Evolutionary conservation across 2,797 vertebrate genomes (phyloP), one percentile per base, ranked within the genome.

Genomic region (Pangasius djambal): DNA sequence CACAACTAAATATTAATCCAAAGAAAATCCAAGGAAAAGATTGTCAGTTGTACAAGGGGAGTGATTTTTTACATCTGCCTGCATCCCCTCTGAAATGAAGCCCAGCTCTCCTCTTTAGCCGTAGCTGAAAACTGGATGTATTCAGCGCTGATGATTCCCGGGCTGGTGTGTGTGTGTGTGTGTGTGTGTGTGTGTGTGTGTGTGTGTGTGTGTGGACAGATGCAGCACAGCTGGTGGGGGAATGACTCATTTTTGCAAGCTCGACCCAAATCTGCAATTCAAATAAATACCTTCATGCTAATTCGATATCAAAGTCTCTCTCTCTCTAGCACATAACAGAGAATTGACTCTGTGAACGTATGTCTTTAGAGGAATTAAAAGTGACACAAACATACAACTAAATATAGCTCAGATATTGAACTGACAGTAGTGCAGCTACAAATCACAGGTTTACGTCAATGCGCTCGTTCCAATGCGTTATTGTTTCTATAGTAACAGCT

Each of bases 161-260:
- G 75, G 20, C 75, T 83, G 20, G 81, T 63, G 69, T 88, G 78
- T 70, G 86, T 77, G 61, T 69, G 31, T 82, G 57, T 55, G 65
- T 70, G 13, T 34, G 74, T 89, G 83, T 78, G 72, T 20, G 52
- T 87, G 65, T 57, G 78, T 88, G 78, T 81, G 86, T 77, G 78
- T 72, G 65, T 83, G 83, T 67, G 77, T 75, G 77, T 87, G 88
- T 74, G 77, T 18, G 67, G 88, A 87, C 78, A 87, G 78, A 89
- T 89, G 88, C 31, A 65, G 48, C 77, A 86, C 88, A 89, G 77
- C 84, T 89, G 88, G 55, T 9, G 8, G 8, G 2, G 15, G 28
- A 34, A 55, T 59, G 34, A n/a, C 50, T 85, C 65, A 63, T 40
- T 63, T 59, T 18, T 70, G 52, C 12, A 86, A 65, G 3, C 82